A percentile compares a stretch with the other conserved stretches of the same genome.
These are phyloP conservation scores for Tuta absoluta DNA, from an alignment of 2,888 invertebrate genomes.

Conservation along the genomic window DNA sequence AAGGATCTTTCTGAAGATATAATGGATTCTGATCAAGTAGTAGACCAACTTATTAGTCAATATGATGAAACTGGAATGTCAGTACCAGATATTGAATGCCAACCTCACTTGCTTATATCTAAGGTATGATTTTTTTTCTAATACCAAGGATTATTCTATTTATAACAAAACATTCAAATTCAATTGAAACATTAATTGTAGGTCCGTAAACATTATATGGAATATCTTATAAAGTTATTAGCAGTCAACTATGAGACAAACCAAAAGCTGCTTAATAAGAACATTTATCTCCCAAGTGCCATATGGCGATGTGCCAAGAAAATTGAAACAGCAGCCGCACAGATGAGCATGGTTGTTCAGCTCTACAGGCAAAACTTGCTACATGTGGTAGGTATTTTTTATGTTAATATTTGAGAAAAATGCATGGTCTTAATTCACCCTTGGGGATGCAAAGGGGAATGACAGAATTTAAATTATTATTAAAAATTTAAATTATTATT, in stretches of 20 bases:
- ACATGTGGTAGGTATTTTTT: constrained; percentile 48
- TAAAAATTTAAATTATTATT: no score
- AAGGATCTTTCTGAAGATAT: constrained; percentile 24
- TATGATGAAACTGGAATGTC: constrained; percentile 62
- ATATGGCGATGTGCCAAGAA: constrained; percentile 74
- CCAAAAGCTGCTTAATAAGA: constrained; percentile 65
- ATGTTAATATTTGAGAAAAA: no score
- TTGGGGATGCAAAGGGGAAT: no score
- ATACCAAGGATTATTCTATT: not conserved
- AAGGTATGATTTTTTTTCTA: constrained; percentile 53
- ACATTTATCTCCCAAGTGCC: constrained; percentile 70
- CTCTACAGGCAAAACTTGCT: constrained; percentile 68
- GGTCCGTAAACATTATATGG: constrained; percentile 77
- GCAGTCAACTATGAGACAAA: constrained; percentile 69
- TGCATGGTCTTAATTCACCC: no score
- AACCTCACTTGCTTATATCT: constrained; percentile 72
- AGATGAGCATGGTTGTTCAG: constrained; percentile 70
- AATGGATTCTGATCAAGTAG: constrained; percentile 36
- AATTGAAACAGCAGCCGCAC: constrained; percentile 70
- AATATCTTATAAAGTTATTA: constrained; percentile 66
- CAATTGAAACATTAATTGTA: constrained; percentile 38
- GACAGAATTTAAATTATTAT: no score
- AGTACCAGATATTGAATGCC: constrained; percentile 62
- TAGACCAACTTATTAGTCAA: constrained; percentile 59
- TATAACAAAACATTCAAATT: no score